phyloP scores from a whole-genome alignment of 2,797 vertebrate species.

The Etheostoma perlongum region DNA sequence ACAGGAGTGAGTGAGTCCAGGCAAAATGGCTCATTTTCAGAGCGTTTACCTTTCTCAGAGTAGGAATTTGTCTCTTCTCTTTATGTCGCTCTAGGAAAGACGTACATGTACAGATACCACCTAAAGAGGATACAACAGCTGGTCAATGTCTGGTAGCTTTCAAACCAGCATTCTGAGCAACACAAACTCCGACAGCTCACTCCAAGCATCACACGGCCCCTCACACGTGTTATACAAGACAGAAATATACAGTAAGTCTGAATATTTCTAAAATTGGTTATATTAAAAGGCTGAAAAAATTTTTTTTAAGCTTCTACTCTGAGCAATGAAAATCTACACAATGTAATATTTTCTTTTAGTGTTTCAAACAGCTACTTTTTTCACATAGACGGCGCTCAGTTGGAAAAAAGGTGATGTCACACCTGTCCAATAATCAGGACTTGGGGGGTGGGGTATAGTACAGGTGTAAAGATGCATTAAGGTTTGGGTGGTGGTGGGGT shows the following conservation, averaged over 20 bases:
- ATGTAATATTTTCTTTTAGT: no score
- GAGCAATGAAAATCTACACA: no score
- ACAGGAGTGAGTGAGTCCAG: constrained; percentile 29
- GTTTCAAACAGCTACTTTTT: no score
- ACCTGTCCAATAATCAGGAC: no score
- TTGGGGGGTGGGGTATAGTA: not conserved
- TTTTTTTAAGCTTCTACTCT: no score
- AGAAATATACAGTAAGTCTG: no score
- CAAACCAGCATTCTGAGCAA: not conserved
- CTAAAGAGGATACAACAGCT: not conserved
- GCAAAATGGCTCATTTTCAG: constrained; percentile 39
- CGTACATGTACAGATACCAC: constrained; percentile 4
- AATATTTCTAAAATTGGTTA: no score
- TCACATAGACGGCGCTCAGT: no score
- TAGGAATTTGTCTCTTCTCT: constrained; percentile 11
- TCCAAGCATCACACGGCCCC: not conserved
- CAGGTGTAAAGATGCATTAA: constrained; percentile 25
- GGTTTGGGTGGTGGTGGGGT: no score
- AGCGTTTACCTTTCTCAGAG: constrained; percentile 38
- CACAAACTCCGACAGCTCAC: not conserved
- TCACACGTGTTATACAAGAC: no score
- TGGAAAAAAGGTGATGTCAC: no score
- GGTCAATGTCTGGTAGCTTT: not conserved
- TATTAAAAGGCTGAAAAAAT: no score
- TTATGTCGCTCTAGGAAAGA: constrained; percentile 11